Conservation (phyloP, 2,113 vertebrate genomes). For the Arenaria interpres region DNA sequence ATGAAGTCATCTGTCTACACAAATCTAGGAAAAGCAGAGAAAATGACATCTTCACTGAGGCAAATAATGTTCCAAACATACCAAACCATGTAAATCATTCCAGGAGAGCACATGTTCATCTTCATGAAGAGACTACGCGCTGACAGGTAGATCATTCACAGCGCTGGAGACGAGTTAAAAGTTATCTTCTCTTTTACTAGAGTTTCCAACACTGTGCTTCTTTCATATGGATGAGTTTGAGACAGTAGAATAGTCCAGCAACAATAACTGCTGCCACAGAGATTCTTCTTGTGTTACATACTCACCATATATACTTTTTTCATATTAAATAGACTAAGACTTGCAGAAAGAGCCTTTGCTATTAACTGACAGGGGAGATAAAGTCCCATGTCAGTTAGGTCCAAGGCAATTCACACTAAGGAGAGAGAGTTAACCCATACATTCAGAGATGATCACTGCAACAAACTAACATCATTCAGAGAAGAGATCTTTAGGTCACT, state of each 20-base stretch:
- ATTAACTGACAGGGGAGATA: not conserved
- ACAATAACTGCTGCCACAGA: not conserved
- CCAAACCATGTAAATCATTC: slow-evolving; percentile 43
- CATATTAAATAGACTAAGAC: not conserved
- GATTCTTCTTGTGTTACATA: not conserved
- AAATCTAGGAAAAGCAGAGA: slow-evolving; percentile 16
- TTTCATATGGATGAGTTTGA: not conserved
- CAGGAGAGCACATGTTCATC: slow-evolving; percentile 27
- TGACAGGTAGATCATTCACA: slow-evolving; percentile 37
- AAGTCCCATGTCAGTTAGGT: not conserved
- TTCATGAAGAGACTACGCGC: not conserved
- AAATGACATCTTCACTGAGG: slow-evolving; percentile 23
- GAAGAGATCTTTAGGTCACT: not conserved
- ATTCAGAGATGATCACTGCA: not conserved
- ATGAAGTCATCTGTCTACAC: slow-evolving; percentile 25
- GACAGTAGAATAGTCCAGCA: not conserved
- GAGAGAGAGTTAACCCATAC: not conserved
- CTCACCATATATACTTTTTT: not conserved
- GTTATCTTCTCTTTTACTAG: not conserved
- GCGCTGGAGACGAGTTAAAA: not conserved
- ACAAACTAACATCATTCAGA: not conserved
- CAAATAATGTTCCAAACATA: slow-evolving; percentile 37
- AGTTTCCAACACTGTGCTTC: not conserved
- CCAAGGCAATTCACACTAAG: not conserved
- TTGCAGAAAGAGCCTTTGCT: not conserved